phyloP scores from a whole-genome alignment of 2,797 vertebrate genomes.

The Otus scops region DNA sequence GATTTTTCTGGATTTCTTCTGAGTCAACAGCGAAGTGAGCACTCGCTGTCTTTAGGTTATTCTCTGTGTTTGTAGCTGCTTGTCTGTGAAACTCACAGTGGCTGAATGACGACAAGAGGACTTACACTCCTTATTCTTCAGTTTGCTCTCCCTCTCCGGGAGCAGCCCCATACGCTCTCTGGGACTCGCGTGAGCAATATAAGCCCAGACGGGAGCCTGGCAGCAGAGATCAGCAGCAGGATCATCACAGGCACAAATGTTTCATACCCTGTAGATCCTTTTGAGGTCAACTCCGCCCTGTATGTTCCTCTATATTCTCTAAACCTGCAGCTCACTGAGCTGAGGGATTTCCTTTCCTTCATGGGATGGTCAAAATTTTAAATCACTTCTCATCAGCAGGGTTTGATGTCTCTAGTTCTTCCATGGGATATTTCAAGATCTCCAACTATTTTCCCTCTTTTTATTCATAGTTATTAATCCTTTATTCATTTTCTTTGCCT shows the following conservation, averaged over 20 bases:
- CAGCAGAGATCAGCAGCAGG: background rate
- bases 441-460: background rate
- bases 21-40: rapidly evolving
- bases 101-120: background rate
- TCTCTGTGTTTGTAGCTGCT: background rate
- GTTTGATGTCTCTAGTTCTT: background rate
- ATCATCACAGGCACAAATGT: background rate
- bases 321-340: background rate
- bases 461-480: background rate
- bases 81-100: rapidly evolving
- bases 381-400: background rate
- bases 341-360: background rate
- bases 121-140: background rate
- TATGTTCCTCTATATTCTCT: rapidly evolving
- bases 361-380: background rate
- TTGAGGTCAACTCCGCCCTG: background rate
- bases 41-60: background rate
- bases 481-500: background rate
- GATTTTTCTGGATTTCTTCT: background rate
- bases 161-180: background rate
- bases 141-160: background rate
- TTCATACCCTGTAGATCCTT: rapidly evolving
- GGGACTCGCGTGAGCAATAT: background rate
- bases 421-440: background rate
- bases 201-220: background rate